Base-by-base conservation (phyloP, 2,113 vertebrate species). In the Rhinopithecus roxellana region DNA sequence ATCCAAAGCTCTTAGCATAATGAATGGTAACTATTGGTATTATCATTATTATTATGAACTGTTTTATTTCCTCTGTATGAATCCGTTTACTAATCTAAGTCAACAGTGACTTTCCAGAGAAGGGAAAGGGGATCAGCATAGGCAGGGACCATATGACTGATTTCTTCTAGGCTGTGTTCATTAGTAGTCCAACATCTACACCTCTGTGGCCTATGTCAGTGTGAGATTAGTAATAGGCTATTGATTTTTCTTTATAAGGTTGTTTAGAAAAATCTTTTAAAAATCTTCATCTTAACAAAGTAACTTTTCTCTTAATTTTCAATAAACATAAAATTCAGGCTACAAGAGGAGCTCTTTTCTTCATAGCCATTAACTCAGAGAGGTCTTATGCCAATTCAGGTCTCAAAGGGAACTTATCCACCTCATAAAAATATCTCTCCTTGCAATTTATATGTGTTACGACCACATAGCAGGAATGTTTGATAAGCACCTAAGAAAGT, bases 101-200 rank as follows among this genome's bases (percentile, higher is more conserved):
- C 96, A 97, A 91, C 27, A 1, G 89, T 74, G 97, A 95, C 96
- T 96, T 97, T 87, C 94, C 98, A 97, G 98, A 98, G 95, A 98
- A 97, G 61, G 88, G 86, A 61, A 85, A 98, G 94, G 88, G 55
- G 74, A 74, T 86, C 6, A 92, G 89, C 93, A 97, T 86, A 77
- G 97, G 96, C 98, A 97, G 98, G 94, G 86, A 96, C 9, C 95
- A 45, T 50, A 30, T 69, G 93, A 38, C 92, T 98, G 98, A 98
- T 98, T 97, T 92, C 69, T 59, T 59, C 96, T 85, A 91, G 79
- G 85, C 79, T 69, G 30, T 35, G 16, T 67, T 32, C 18, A 55
- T 55, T 55, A 55, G 52, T 55, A 55, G 52, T 55, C 52, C 52
- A 55, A 55, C 93, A 97, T 93, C 95, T 35, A 55, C 89, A 98